phyloP scores from a whole-genome alignment of 2,888 invertebrate species.

The Anoplius nigerrimus region DNA sequence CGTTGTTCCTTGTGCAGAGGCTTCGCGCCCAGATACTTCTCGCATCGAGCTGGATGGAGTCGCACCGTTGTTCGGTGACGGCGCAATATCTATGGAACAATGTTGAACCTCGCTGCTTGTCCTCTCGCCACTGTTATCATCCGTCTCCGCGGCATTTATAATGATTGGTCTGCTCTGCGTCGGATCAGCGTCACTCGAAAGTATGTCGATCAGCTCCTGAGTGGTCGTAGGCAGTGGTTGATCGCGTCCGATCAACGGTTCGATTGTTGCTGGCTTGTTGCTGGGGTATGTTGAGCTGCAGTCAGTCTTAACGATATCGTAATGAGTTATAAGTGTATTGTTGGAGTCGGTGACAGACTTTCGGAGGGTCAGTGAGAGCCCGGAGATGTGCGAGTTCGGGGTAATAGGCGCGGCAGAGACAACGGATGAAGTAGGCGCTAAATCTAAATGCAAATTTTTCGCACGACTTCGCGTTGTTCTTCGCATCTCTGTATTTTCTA shows the following conservation, averaged over 20 bases:
- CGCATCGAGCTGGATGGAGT: conserved; percentile 9
- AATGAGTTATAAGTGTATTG: conserved; percentile 71
- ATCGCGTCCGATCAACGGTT: conserved; percentile 65
- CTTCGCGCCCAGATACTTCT: not conserved
- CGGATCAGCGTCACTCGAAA: conserved; percentile 67
- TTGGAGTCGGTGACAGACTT: conserved; percentile 71
- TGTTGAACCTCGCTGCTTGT: conserved; percentile 62
- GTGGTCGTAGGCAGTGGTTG: conserved; percentile 70
- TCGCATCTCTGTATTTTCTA: conserved; percentile 69
- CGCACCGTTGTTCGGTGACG: no score
- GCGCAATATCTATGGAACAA: conserved; percentile 61
- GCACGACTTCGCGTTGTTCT: conserved; percentile 71
- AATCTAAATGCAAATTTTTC: conserved; percentile 67
- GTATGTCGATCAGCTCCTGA: conserved; percentile 70
- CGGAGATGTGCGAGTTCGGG: conserved; percentile 57
- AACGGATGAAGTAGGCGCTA: conserved; percentile 39
- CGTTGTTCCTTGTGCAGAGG: no score
- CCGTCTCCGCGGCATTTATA: conserved; percentile 33
- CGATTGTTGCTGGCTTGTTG: conserved; percentile 61
- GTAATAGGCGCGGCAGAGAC: conserved; percentile 52
- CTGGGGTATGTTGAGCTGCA: conserved; percentile 60
- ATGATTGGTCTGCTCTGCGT: conserved; percentile 52
- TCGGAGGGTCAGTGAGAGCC: conserved; percentile 69
- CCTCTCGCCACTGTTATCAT: conserved; percentile 37
- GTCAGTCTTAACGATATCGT: conserved; percentile 73